phyloP scores from a whole-genome alignment of 2,797 vertebrate genomes.

The Craterocephalus amniculus region DNA sequence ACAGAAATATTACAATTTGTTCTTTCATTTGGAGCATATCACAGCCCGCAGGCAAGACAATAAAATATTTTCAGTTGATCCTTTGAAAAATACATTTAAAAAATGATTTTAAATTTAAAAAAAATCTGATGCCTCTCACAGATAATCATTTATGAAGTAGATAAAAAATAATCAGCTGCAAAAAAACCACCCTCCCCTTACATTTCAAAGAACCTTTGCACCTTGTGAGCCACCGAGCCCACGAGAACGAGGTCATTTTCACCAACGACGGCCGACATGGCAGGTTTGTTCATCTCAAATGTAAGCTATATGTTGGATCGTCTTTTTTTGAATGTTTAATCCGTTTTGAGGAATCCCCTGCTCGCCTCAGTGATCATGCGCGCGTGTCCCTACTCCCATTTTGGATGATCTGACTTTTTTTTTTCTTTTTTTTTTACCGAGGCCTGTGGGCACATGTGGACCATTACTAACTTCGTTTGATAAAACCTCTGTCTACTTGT shows the following conservation, averaged over 20 bases:
- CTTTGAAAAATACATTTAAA: neutral
- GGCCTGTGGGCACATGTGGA: constrained; percentile 68
- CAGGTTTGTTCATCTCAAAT: neutral
- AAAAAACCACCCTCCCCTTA: neutral
- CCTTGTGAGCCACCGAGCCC: neutral
- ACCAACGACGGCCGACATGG: neutral
- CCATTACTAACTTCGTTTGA: constrained; percentile 76
- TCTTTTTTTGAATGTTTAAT: neutral
- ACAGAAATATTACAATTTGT: neutral
- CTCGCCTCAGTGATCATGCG: constrained; percentile 8
- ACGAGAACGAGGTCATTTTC: neutral
- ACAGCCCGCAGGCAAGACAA: constrained; percentile 33
- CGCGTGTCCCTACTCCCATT: constrained; percentile 26
- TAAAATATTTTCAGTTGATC: constrained; percentile 24
- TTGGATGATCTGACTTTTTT: neutral
- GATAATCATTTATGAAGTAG: neutral
- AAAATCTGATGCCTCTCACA: neutral
- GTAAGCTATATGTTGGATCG: neutral
- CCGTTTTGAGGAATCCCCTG: neutral
- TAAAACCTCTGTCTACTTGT: constrained; percentile 59
- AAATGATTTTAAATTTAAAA: constrained; percentile 4
- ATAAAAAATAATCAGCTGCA: constrained; percentile 9
- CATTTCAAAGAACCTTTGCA: neutral
- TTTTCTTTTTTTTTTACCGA: constrained; percentile 47
- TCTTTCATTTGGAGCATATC: constrained; percentile 18